Evolutionary conservation across 2,888 invertebrate species (phyloP).

Genomic region (Eueremaeus valkanovi): DNA sequence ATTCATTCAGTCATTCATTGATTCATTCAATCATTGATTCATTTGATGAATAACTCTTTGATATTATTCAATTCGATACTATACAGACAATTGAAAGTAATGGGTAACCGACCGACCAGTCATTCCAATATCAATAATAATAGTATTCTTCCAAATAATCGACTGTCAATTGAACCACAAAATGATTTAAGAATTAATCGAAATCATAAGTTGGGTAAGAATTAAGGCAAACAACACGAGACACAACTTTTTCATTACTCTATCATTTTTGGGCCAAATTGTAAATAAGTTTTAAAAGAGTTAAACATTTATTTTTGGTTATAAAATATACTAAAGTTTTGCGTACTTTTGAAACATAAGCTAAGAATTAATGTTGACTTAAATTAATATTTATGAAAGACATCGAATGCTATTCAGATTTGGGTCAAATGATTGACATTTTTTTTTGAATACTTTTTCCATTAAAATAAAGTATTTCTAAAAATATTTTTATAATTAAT

Average conservation of each 20-base stretch:
- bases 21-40: too few relatives aligned
- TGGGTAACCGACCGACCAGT: not conserved
- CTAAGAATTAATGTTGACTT: too few relatives aligned
- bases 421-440: not conserved
- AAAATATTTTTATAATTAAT: not conserved
- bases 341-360: too few relatives aligned
- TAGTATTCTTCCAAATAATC: not conserved
- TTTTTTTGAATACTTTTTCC: not conserved
- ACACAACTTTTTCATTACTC: too few relatives aligned
- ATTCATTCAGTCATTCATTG: too few relatives aligned
- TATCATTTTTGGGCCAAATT: too few relatives aligned
- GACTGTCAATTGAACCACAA: not conserved
- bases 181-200: conserved; percentile 14
- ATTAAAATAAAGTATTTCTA: not conserved
- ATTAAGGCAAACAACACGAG: not conserved
- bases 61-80: not conserved
- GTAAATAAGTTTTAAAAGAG: too few relatives aligned
- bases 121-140: not conserved
- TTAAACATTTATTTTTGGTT: too few relatives aligned
- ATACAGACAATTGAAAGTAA: not conserved
- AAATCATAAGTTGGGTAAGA: conserved; percentile 17
- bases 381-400: not conserved
- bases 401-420: not conserved
- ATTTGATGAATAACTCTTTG: not conserved
- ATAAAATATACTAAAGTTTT: too few relatives aligned